phyloP scores from a whole-genome alignment of 2,888 invertebrate species.

The Meta bourneti region DNA sequence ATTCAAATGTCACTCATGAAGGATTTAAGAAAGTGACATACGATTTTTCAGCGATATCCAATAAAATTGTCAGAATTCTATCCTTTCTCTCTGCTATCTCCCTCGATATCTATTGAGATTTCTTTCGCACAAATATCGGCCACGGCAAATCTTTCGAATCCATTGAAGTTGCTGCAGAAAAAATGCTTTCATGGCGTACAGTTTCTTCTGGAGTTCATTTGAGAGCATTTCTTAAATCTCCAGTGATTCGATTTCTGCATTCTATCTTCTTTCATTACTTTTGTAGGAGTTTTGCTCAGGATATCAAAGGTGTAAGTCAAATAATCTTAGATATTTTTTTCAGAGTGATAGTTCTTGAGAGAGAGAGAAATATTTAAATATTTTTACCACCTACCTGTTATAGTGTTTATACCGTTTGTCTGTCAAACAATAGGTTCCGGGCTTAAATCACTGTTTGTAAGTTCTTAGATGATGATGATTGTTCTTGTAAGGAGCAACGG shows the following conservation, averaged over 20 bases:
- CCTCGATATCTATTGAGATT: constrained; percentile 49
- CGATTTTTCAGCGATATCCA: constrained; percentile 62
- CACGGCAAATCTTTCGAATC: constrained; percentile 27
- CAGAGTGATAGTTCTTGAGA: too few species aligned
- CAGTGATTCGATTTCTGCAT: constrained; percentile 30
- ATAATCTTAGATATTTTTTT: neutral
- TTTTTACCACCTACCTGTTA: neutral
- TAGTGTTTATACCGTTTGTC: neutral
- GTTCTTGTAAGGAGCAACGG: too few species aligned
- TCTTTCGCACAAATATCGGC: constrained; percentile 59
- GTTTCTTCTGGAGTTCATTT: constrained; percentile 49
- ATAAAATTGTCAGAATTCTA: constrained; percentile 65
- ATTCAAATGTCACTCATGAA: constrained; percentile 51
- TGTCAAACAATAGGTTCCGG: neutral
- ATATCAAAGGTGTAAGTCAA: constrained; percentile 5
- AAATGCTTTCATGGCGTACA: constrained; percentile 20
- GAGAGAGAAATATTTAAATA: too few species aligned
- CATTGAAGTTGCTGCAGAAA: constrained; percentile 52
- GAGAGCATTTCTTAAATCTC: constrained; percentile 61
- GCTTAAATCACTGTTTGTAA: neutral
- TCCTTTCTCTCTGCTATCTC: constrained; percentile 23
- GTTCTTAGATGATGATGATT: neutral
- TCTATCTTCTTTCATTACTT: constrained; percentile 3
- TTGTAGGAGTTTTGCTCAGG: neutral
- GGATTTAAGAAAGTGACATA: constrained; percentile 52